These are phyloP conservation scores for Turritopsis rubra DNA, from an alignment of 30 jellyfish, hydroid and myxozoan genomes.

Conservation along the genomic window DNA sequence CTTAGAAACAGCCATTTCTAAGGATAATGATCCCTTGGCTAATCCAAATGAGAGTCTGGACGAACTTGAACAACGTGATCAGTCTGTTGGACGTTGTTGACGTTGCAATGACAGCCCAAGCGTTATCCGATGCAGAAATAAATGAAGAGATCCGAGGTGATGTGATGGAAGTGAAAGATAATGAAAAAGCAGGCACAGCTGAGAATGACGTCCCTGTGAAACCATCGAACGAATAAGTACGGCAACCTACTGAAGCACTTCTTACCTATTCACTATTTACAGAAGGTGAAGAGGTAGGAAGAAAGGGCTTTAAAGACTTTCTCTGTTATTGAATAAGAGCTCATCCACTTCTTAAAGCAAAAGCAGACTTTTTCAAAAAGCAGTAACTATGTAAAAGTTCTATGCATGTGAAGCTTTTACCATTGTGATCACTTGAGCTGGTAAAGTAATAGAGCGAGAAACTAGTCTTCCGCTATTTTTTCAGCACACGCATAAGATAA, in stretches of 20 bases:
- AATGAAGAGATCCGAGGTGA: not conserved
- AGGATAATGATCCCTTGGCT: not conserved
- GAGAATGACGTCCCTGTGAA: not conserved
- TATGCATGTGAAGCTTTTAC: too few species aligned
- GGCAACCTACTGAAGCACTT: not conserved
- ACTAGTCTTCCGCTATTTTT: too few species aligned
- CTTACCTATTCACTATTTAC: not conserved
- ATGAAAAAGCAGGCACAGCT: not conserved
- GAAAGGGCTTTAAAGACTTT: not conserved
- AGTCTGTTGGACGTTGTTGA: not conserved
- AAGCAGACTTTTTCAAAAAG: not conserved
- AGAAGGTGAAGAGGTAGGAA: not conserved
- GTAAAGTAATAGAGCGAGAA: too few species aligned
- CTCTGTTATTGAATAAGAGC: not conserved
- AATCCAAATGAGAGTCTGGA: not conserved
- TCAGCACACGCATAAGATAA: too few species aligned
- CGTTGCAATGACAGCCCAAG: not conserved
- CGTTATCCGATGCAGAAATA: conserved; percentile 1
- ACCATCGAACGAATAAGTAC: not conserved
- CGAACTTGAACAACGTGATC: not conserved
- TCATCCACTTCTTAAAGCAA: too few species aligned
- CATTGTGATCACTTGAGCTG: too few species aligned
- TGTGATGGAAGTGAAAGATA: conserved; percentile 3
- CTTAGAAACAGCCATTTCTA: not conserved
- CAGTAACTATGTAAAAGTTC: not conserved